Percentiles rank a stretch among this genome's conserved stretches.
Conservation (phyloP, 2,888 invertebrate genomes). For the Danaus chrysippus region DNA sequence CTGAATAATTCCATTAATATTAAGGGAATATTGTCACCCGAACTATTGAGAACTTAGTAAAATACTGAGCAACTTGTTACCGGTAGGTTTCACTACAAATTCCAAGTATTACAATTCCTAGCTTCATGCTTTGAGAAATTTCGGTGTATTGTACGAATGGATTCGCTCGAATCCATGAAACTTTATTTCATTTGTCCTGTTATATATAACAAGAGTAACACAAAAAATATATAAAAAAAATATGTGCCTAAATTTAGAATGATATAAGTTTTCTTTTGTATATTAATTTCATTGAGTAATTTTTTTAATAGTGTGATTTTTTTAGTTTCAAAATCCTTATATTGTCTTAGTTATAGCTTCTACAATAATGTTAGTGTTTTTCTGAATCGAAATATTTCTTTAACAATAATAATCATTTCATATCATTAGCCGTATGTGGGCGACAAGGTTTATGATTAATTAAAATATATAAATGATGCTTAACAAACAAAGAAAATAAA, state of each 20-base stretch:
- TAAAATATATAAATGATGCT: no score
- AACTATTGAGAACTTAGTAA: slow-evolving; percentile 68
- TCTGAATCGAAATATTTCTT: no score
- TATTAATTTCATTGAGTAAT: no score
- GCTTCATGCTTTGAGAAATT: slow-evolving; percentile 49
- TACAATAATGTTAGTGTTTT: no score
- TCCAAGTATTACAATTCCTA: slow-evolving; percentile 57
- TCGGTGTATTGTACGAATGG: slow-evolving; percentile 21
- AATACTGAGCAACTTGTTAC: slow-evolving; percentile 74
- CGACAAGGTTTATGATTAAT: no score
- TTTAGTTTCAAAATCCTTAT: no score
- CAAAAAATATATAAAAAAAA: not conserved
- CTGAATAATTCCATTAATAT: not conserved
- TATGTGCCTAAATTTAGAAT: not conserved
- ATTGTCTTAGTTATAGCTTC: no score
- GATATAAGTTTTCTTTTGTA: no score
- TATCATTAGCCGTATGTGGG: no score
- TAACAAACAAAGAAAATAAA: no score
- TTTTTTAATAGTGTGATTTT: no score
- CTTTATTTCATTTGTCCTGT: not conserved
- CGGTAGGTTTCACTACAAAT: slow-evolving; percentile 68
- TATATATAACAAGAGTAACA: not conserved
- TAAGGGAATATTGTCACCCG: slow-evolving; percentile 36
- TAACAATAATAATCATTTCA: no score
- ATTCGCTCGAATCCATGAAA: slow-evolving; percentile 10